These are phyloP conservation scores for Melieria picta DNA, from an alignment of 2,888 invertebrate genomes.

Conservation along the genomic window DNA sequence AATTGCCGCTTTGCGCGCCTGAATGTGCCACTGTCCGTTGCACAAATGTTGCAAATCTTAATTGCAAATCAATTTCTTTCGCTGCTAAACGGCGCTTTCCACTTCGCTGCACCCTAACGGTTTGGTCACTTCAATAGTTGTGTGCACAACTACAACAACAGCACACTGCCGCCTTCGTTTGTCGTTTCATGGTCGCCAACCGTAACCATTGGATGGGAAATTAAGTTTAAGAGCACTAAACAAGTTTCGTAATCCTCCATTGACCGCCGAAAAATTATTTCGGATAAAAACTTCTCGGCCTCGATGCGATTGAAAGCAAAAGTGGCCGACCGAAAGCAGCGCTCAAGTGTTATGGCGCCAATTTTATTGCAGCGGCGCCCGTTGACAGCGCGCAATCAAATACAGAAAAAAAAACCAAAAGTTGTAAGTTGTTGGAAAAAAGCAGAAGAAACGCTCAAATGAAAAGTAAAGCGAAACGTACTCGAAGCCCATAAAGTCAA, in stretches of 20 bases:
- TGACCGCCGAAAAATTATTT: conserved; percentile 30
- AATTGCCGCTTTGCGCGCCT: no score
- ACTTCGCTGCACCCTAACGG: no score
- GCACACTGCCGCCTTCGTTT: no score
- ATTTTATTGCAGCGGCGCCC: conserved; percentile 26
- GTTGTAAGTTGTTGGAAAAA: no score
- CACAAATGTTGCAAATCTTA: no score
- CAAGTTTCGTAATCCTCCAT: conserved; percentile 15
- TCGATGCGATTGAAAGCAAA: conserved; percentile 13
- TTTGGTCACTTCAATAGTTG: no score
- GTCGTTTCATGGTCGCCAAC: no score
- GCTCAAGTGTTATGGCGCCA: conserved; percentile 22
- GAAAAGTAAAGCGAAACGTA: conserved; percentile 12
- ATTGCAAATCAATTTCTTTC: no score
- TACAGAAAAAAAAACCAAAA: neutral
- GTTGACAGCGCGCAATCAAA: neutral
- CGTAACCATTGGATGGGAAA: neutral
- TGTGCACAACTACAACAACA: no score
- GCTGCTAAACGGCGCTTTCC: no score
- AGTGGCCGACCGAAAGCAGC: neutral
- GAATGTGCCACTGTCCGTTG: no score
- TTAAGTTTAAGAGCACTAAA: conserved; percentile 7
- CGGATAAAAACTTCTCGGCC: conserved; percentile 30
- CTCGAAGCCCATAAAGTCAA: conserved; percentile 33
- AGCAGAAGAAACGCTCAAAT: neutral